Base-by-base conservation (phyloP, 2,113 vertebrate species). In the Hiodon tergisus region DNA sequence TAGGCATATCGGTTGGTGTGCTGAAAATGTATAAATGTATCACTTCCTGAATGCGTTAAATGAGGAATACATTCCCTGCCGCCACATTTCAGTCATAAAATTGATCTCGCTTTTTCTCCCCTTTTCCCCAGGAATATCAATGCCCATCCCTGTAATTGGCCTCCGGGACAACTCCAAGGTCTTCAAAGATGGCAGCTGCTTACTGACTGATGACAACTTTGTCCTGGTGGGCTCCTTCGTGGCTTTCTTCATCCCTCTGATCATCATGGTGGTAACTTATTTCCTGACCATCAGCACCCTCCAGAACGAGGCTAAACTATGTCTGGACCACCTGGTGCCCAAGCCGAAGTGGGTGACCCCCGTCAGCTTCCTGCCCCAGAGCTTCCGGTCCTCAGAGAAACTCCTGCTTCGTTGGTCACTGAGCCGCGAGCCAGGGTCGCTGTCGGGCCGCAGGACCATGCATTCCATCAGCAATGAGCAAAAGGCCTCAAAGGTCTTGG, bases 381-480 rank as follows among this genome's bases (percentile, higher is more conserved):
- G 89, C 5, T 96, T 95, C 5, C 72, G 95, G 78, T 95, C 95
- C 74, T 96, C 95, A 0, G 94, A 96, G 78, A 96, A 95, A 83
- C 91, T 95, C 48, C 94, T 94, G 69, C 92, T 93, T 65, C 90
- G 94, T 52, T 85, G 94, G 3, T 98, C 95, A 0, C 85, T 95
- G 67, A 93, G 92, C 80, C 80, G 80, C 0, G 77, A 79, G 6
- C 81, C 79, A 0, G 80, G 80, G 4, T 76, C 83, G 0, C 73
- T 84, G 72, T 89, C 90, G 0, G 93, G 94, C 58, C 90, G 94
- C 4, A 93, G 94, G 83, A 94, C 94, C 63, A 93, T 95, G 90
- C 96, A 97, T 87, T 95, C 95, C 59, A 95, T 98, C 86, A 96
- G 89, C 88, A 98, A 98, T 0, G 96, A 98, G 80, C 96, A 96